Base-by-base conservation (phyloP, 2,797 vertebrate species). In the Myotis daubentonii region DNA sequence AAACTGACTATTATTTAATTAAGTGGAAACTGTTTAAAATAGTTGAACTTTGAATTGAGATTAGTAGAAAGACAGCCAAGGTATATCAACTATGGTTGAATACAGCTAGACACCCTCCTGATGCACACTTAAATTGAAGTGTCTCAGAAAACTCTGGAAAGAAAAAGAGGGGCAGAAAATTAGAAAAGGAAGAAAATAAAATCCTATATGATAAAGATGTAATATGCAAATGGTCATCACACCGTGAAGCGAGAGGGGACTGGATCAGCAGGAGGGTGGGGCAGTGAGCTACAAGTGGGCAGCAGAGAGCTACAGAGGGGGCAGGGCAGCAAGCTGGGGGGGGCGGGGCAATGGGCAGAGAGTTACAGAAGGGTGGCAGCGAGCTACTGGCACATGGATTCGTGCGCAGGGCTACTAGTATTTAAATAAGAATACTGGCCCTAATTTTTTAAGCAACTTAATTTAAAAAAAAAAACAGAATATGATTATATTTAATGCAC, bases 1-100 rank as follows among this genome's bases (percentile, higher is more conserved):
- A 81, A 94, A 91, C 93, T 88, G 65, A 94, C 90, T 89, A 82
- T 94, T 97, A 95, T 87, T 97, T 94, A 79, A 83, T 82, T 94
- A 96, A 93, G 95, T 84, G 71, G 91, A 79, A 95, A 23, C 65
- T 95, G 74, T 94, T 95, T 94, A 38, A 80, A 88, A 93, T 74
- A 65, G 2, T 44, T 93, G 30, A 41, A 92, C 57, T 90, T 88
- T 78, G n/a, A 86, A 92, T 83, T 28, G 30, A 84, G 5, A 53
- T 85, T 87, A 84, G 23, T n/a, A 38, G 51, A 95, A 80, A 53
- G 57, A 68, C 28, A 92, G n/a, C 44, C 81, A 6, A 92, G 0
- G 51, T 70, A 51, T 51, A 41, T 91, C 81, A 95, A 51, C 5
- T 23, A 44, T 84, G 47, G 51, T 44, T 95, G 78, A 88, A 93